phyloP scores from a whole-genome alignment of 2,888 invertebrate species.

The Lepidochitona cinerea region DNA sequence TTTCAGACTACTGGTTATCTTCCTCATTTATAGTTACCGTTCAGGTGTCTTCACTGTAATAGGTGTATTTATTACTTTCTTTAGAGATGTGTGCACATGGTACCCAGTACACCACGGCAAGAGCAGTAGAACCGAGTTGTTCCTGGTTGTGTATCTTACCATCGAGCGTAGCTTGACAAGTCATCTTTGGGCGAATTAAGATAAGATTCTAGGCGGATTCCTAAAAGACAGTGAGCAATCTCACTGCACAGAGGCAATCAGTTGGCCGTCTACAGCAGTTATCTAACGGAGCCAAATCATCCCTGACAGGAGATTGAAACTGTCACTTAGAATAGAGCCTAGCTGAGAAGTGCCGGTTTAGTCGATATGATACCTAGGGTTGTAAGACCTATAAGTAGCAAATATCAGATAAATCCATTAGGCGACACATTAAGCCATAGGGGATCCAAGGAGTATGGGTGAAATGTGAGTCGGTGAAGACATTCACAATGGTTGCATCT shows the following conservation, averaged over 20 bases:
- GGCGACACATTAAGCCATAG: background rate
- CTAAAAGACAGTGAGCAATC: background rate
- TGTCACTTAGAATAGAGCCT: background rate
- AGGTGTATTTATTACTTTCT: background rate
- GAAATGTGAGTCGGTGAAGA: too few relatives aligned
- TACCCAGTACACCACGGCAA: too few relatives aligned
- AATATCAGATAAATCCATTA: background rate
- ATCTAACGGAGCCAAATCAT: background rate
- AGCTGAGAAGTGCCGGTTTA: background rate
- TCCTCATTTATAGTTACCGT: background rate
- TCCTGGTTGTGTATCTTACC: too few relatives aligned
- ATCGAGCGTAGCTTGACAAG: too few relatives aligned
- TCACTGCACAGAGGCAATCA: background rate
- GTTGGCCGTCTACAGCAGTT: background rate
- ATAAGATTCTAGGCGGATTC: background rate
- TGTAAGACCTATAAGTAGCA: background rate
- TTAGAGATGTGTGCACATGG: too few relatives aligned
- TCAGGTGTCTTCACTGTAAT: background rate
- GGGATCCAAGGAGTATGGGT: too few relatives aligned
- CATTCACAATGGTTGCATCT: too few relatives aligned
- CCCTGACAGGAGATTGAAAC: background rate
- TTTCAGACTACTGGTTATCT: too few relatives aligned
- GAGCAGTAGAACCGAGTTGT: too few relatives aligned
- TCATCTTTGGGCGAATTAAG: background rate
- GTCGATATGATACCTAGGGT: background rate